Percentiles rank a stretch among this genome's conserved stretches.
These are phyloP conservation scores for Onthophagus taurus DNA, from an alignment of 1,140 invertebrate genomes.

Conservation along the genomic window DNA sequence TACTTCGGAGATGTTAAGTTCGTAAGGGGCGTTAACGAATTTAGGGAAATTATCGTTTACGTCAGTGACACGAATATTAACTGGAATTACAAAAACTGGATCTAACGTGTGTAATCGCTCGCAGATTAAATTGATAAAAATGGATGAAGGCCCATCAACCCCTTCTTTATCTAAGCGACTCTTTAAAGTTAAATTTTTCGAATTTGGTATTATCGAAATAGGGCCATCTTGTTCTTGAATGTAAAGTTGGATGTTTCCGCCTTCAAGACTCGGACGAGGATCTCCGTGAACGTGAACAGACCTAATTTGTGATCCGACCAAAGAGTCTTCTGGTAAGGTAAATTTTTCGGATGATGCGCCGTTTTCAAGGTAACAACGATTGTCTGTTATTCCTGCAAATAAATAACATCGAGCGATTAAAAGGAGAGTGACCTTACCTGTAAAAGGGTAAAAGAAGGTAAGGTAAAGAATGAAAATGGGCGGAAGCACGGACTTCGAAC, in stretches of 20 bases:
- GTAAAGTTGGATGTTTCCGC: conserved; percentile 68
- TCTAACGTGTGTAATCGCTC: conserved; percentile 69
- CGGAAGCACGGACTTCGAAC: not conserved
- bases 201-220: conserved; percentile 60
- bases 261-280: conserved; percentile 46
- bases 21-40: conserved; percentile 73
- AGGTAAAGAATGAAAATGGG: not conserved
- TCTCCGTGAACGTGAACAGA: conserved; percentile 70
- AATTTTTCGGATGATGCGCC: conserved; percentile 84
- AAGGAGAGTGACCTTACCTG: not conserved
- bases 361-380: conserved; percentile 79
- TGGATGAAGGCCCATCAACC: conserved; percentile 66
- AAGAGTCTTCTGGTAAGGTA: conserved; percentile 75
- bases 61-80: conserved; percentile 85
- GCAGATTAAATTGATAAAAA: conserved; percentile 78
- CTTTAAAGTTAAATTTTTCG: conserved; percentile 72
- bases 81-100: conserved; percentile 78
- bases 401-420: conserved; percentile 3
- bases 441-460: not conserved
- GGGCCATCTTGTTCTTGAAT: conserved; percentile 71
- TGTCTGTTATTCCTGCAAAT: conserved; percentile 47
- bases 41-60: conserved; percentile 84
- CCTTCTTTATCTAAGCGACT: conserved; percentile 78
- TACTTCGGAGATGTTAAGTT: conserved; percentile 76
- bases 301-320: conserved; percentile 65